These are phyloP conservation scores for Orientallactaga sibirica DNA, from an alignment of 2,797 vertebrate genomes.

Conservation along the genomic window DNA sequence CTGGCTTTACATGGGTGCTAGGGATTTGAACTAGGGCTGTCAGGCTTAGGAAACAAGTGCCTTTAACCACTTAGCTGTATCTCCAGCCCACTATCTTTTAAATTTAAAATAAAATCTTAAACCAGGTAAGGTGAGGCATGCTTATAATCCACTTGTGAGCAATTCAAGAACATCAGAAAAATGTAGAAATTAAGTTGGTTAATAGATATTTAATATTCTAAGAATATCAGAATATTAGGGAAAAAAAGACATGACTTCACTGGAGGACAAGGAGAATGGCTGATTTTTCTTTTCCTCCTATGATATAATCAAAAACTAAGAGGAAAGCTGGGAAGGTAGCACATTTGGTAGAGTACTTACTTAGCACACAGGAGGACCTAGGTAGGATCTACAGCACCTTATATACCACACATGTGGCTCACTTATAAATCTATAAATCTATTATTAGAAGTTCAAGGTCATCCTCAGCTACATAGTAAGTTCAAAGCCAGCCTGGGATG, in stretches of 20 bases:
- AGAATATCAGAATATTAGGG: too few relatives aligned
- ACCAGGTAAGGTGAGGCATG: not conserved
- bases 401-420: too few relatives aligned
- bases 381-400: not conserved
- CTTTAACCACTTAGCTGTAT: too few relatives aligned
- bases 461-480: not conserved
- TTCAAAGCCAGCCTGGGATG: not conserved
- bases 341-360: not conserved
- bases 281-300: conserved; percentile 37
- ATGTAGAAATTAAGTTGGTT: conserved; percentile 6
- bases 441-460: not conserved
- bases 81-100: not conserved
- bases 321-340: not conserved
- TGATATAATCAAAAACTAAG: not conserved
- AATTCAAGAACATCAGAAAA: not conserved
- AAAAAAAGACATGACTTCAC: not conserved
- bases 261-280: not conserved
- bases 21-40: too few relatives aligned
- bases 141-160: not conserved
- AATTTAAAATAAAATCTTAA: conserved; percentile 42
- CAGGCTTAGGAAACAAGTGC: too few relatives aligned
- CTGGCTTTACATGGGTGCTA: too few relatives aligned
- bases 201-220: not conserved
- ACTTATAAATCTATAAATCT: too few relatives aligned
- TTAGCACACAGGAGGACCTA: not conserved